Conservation (phyloP, 2,797 vertebrate genomes). For the Phalloptychus januarius region DNA sequence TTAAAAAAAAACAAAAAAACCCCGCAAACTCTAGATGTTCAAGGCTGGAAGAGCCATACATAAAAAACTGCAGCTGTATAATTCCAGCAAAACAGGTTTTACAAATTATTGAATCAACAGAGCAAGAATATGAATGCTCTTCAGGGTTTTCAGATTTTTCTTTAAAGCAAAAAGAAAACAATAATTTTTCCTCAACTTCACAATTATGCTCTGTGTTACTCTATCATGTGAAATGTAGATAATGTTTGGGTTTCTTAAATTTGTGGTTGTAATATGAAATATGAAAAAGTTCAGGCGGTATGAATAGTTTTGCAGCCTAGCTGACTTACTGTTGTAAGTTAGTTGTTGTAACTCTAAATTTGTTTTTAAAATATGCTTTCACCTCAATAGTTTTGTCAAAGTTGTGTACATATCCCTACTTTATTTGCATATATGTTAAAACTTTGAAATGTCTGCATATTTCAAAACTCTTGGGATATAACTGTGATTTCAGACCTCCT, state of each 20-base stretch:
- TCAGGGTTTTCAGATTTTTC: neutral
- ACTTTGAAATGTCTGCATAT: neutral
- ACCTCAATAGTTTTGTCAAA: neutral
- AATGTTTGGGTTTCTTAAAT: neutral
- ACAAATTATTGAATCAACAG: neutral
- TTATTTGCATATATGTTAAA: neutral
- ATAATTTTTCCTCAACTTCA: neutral
- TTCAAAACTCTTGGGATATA: neutral
- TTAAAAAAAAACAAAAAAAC: neutral
- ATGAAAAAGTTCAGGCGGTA: neutral
- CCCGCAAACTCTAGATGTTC: neutral
- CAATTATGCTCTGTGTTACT: neutral
- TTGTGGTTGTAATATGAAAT: neutral
- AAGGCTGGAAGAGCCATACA: neutral
- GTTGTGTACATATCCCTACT: neutral
- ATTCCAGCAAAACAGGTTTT: neutral
- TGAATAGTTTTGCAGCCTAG: neutral
- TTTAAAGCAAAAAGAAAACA: neutral
- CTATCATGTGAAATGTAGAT: neutral
- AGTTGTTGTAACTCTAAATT: neutral
- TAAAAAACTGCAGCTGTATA: neutral
- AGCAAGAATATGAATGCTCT: neutral
- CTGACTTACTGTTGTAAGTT: too few relatives aligned
- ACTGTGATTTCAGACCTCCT: neutral
- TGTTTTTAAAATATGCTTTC: neutral